Conservation (phyloP, 2,888 invertebrate genomes). For the Xestia xanthographa region DNA sequence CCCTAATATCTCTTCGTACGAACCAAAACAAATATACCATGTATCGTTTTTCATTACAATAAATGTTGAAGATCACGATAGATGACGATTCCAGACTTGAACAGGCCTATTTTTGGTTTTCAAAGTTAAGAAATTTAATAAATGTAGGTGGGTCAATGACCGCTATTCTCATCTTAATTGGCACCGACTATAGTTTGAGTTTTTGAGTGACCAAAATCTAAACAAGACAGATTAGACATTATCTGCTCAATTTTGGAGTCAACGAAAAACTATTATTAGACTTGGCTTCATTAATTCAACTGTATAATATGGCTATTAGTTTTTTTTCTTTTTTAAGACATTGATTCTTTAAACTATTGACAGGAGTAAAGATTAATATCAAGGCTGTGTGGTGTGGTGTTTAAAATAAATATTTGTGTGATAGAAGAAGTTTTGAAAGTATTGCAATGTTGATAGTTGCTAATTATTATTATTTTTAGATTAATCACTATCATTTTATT, state of each 20-base stretch:
- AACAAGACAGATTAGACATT: not conserved
- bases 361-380: not conserved
- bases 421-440: conserved; percentile 10
- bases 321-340: conserved; percentile 5
- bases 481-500: not conserved
- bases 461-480: conserved; percentile 2
- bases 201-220: not conserved
- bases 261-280: not conserved
- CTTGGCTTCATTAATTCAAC: conserved; percentile 22
- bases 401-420: not conserved
- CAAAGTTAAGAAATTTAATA: too few species aligned
- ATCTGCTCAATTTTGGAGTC: not conserved
- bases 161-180: too few species aligned
- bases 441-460: conserved; percentile 10
- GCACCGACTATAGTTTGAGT: too few species aligned
- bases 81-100: too few species aligned
- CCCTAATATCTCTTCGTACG: too few species aligned
- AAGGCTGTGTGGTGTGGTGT: not conserved
- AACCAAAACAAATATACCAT: too few species aligned
- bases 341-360: conserved; percentile 9
- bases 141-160: too few species aligned
- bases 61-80: too few species aligned
- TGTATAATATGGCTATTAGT: conserved; percentile 23
- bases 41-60: too few species aligned
- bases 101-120: too few species aligned